These are phyloP conservation scores for Embidobia sp. DNA, from an alignment of 2,888 invertebrate genomes.

Conservation along the genomic window DNA sequence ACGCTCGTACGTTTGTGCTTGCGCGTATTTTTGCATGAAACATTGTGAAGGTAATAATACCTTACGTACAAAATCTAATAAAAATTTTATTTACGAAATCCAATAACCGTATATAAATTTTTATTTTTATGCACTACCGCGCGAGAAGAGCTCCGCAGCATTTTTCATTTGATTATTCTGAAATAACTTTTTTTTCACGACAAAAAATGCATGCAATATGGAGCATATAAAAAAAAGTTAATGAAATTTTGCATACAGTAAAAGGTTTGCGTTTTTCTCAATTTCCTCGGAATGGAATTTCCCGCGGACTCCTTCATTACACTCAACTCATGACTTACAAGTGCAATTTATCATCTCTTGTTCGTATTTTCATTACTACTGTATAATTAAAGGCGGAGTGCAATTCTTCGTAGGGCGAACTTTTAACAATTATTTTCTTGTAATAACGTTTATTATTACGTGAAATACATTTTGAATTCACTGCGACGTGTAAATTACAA, in stretches of 20 bases:
- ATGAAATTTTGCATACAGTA: slow-evolving; percentile 64
- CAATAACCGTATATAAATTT: slow-evolving; percentile 54
- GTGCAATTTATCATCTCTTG: slow-evolving; percentile 61
- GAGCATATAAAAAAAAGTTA: slow-evolving; percentile 54
- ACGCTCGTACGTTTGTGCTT: slow-evolving; percentile 18
- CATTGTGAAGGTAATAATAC: slow-evolving; percentile 54
- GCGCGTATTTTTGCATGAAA: slow-evolving; percentile 30
- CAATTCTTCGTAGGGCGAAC: slow-evolving; percentile 25
- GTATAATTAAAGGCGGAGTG: slow-evolving; percentile 44
- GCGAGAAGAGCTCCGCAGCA: slow-evolving; percentile 51
- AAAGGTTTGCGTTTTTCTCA: slow-evolving; percentile 63
- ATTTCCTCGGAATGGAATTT: slow-evolving; percentile 61
- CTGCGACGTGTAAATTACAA: neutral
- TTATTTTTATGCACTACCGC: slow-evolving; percentile 57
- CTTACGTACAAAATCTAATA: slow-evolving; percentile 57
- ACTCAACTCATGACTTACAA: slow-evolving; percentile 53
- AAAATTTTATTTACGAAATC: slow-evolving; percentile 57
- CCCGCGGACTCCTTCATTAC: slow-evolving; percentile 59
- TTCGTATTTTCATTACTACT: slow-evolving; percentile 58
- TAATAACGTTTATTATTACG: slow-evolving; percentile 43
- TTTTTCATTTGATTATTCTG: slow-evolving; percentile 57
- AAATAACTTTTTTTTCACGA: slow-evolving; percentile 48
- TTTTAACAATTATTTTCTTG: slow-evolving; percentile 42
- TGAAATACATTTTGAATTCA: slow-evolving; percentile 24
- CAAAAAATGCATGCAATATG: slow-evolving; percentile 59